Base-by-base conservation (phyloP, 2,888 invertebrate genomes). In the Theretra japonica region DNA sequence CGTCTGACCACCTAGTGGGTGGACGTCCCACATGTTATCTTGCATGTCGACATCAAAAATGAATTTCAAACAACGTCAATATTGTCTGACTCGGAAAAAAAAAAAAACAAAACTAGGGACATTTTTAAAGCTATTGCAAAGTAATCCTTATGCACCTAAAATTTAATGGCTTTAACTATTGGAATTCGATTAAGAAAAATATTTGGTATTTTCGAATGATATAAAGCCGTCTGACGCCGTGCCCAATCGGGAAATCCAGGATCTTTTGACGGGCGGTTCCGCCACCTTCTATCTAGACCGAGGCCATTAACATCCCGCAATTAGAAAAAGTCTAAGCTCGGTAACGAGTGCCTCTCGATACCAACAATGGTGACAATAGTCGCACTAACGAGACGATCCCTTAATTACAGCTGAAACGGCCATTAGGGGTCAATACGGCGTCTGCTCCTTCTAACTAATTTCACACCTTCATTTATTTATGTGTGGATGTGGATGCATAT, bases 281-380 rank as follows among this genome's bases (percentile, higher is more conserved):
- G n/a, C n/a, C n/a, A 53, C n/a, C 17, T n/a, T 6, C 4, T 15
- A 50, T 17, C 17, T n/a, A 53, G 53, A 53, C 53, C 53, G 53
- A 53, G 41, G 15, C 41, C 41, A 41, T 41, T 41, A 41, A 41
- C 41, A 53, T n/a, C 53, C 19, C 53, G 53, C 53, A 53, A 53
- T 53, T 53, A 53, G 25, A 58, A 58, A 58, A 25, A 58, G 23
- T 25, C 23, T 58, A 23, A 17, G 58, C 25, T 25, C 15, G 11
- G 23, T 58, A 58, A 58, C 58, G 25, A 25, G 58, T 58, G 23
- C 25, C 23, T 58, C 58, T 58, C 23, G 58, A 58, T 58, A 15
- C 25, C 72, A 72, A 72, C 72, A 71, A 72, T 72, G 71, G 68
- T 70, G 76, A 75, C 73, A 72, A 75, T 74, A 74, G 68, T 68